Conservation (phyloP, 2,113 vertebrate genomes). For the Chaetodon auriga region DNA sequence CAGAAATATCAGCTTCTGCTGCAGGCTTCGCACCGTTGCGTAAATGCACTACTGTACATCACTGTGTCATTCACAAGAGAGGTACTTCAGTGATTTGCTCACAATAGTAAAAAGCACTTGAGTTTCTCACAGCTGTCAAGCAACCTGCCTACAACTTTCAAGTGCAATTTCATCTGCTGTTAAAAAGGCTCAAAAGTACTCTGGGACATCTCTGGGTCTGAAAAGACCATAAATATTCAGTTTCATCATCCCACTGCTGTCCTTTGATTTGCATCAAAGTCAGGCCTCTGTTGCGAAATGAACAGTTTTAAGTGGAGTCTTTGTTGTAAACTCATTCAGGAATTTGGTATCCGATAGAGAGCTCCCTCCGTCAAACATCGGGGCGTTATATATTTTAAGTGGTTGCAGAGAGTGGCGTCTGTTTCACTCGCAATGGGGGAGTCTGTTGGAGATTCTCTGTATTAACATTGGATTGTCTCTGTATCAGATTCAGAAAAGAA, state of each 20-base stretch:
- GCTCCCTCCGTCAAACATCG: neutral
- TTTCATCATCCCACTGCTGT: slow-evolving; percentile 61
- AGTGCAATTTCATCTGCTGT: slow-evolving; percentile 67
- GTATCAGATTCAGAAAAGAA: slow-evolving; percentile 39
- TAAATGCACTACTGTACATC: slow-evolving; percentile 30
- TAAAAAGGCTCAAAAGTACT: slow-evolving; percentile 63
- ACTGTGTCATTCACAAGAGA: slow-evolving; percentile 43
- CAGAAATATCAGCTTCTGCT: slow-evolving; percentile 9
- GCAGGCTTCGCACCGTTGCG: slow-evolving; percentile 5
- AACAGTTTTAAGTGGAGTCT: slow-evolving; percentile 48
- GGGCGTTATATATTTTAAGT: slow-evolving; percentile 3
- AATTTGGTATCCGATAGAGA: slow-evolving; percentile 9
- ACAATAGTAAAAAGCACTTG: slow-evolving; percentile 64
- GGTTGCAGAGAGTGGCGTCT: neutral
- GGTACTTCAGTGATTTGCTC: slow-evolving; percentile 62
- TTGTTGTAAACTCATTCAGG: slow-evolving; percentile 37
- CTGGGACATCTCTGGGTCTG: slow-evolving; percentile 41
- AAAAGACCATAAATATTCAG: slow-evolving; percentile 68
- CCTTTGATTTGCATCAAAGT: slow-evolving; percentile 67
- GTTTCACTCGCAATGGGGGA: neutral
- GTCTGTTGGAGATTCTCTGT: neutral
- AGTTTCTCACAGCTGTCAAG: slow-evolving; percentile 58
- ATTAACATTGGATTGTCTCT: slow-evolving; percentile 23
- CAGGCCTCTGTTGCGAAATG: slow-evolving; percentile 30
- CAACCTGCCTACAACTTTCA: slow-evolving; percentile 74